Evolutionary conservation across 2,113 vertebrate species (phyloP).

Genomic region (Alouatta palliata): DNA sequence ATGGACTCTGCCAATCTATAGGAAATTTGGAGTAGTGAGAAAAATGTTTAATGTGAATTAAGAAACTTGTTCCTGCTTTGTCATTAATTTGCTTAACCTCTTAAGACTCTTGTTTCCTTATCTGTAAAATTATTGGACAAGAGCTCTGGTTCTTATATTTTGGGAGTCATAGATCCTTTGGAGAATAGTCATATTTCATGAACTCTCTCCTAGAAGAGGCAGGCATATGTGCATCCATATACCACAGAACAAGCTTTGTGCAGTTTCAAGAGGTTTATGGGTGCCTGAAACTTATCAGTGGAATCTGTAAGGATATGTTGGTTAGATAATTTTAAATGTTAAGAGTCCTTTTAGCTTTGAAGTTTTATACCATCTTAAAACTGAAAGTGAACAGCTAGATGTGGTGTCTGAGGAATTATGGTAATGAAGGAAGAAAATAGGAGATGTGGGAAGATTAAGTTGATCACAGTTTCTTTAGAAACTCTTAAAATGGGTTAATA

Average conservation of each 20-base stretch:
- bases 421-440: not conserved
- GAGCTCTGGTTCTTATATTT: not conserved
- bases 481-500: not conserved
- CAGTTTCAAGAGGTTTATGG: not conserved
- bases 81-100: not conserved
- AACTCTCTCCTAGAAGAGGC: not conserved
- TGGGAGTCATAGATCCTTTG: not conserved
- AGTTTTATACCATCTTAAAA: conserved; percentile 15
- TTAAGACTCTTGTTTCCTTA: not conserved
- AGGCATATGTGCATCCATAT: not conserved
- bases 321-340: conserved; percentile 21
- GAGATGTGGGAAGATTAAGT: not conserved
- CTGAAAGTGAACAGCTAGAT: not conserved
- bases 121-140: conserved; percentile 15
- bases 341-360: not conserved
- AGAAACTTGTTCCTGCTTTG: not conserved
- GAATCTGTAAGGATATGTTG: not conserved
- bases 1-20: not conserved
- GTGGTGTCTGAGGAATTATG: not conserved
- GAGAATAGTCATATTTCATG: not conserved
- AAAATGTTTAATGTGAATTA: conserved; percentile 7
- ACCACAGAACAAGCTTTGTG: not conserved
- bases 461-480: not conserved
- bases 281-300: not conserved
- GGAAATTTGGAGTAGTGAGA: not conserved